Evolutionary conservation across 2,888 invertebrate species (phyloP).

Genomic region (Dione juno): DNA sequence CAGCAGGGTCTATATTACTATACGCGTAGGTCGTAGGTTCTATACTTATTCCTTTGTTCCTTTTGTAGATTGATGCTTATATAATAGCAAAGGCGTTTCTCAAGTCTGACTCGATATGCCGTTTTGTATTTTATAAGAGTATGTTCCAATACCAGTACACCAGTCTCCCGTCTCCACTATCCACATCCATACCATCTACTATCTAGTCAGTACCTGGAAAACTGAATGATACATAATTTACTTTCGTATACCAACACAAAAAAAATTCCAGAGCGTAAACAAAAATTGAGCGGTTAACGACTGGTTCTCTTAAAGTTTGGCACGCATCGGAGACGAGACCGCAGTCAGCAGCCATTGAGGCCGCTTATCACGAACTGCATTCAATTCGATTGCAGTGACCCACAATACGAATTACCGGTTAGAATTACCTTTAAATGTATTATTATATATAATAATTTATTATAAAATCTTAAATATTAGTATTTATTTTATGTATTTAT

Average conservation of each 20-base stretch:
- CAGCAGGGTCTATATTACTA: neutral
- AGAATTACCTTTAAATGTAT: constrained; percentile 47
- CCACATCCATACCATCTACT: no score
- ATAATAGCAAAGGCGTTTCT: neutral
- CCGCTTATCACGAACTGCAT: constrained; percentile 56
- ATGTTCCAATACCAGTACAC: no score
- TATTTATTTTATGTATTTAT: neutral
- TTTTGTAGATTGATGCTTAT: neutral
- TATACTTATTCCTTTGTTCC: neutral
- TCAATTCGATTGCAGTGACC: constrained; percentile 61
- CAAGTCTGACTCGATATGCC: neutral
- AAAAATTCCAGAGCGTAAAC: neutral
- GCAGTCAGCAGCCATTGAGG: constrained; percentile 56
- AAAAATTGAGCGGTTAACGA: constrained; percentile 36
- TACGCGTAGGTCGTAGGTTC: neutral
- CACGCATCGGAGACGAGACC: constrained; percentile 58
- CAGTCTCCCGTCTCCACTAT: no score
- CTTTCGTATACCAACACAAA: neutral
- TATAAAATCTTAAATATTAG: neutral
- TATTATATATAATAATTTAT: no score
- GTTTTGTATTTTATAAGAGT: neutral
- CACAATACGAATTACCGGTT: constrained; percentile 59
- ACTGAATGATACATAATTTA: neutral
- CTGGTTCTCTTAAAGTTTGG: constrained; percentile 58
- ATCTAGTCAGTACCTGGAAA: neutral